phyloP scores from a whole-genome alignment of 2,888 invertebrate genomes.

The Spilosoma lubricipeda region DNA sequence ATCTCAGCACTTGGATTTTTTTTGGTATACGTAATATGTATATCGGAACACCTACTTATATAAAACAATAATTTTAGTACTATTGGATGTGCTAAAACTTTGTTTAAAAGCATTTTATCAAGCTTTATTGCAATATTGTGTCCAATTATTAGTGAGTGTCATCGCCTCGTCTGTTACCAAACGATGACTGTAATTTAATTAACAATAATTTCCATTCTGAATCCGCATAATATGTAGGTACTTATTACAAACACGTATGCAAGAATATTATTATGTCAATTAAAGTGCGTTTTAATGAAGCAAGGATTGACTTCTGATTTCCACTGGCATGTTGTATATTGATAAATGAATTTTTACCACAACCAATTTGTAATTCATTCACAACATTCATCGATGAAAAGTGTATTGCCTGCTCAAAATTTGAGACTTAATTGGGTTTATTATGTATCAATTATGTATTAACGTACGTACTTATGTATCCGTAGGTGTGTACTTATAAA shows the following conservation, averaged over 20 bases:
- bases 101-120: background rate
- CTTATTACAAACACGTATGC: background rate
- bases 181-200: conserved; percentile 31
- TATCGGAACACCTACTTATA: too few relatives aligned
- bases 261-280: background rate
- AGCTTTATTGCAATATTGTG: background rate
- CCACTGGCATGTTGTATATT: background rate
- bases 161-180: conserved; percentile 22
- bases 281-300: background rate
- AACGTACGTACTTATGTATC: too few relatives aligned
- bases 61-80: background rate
- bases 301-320: background rate
- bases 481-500: too few relatives aligned
- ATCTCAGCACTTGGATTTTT: too few relatives aligned
- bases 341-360: background rate
- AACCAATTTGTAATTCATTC: background rate
- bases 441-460: too few relatives aligned
- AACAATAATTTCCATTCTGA: conserved; percentile 20
- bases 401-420: background rate
- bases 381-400: background rate
- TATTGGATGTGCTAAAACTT: background rate
- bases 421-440: too few relatives aligned
- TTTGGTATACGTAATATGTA: too few relatives aligned
- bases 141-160: conserved; percentile 32
- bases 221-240: background rate